A percentile compares a stretch with the other conserved stretches of the same genome.
These are phyloP conservation scores for Eristalinus sepulchralis DNA, from an alignment of 2,888 invertebrate genomes.

Conservation along the genomic window DNA sequence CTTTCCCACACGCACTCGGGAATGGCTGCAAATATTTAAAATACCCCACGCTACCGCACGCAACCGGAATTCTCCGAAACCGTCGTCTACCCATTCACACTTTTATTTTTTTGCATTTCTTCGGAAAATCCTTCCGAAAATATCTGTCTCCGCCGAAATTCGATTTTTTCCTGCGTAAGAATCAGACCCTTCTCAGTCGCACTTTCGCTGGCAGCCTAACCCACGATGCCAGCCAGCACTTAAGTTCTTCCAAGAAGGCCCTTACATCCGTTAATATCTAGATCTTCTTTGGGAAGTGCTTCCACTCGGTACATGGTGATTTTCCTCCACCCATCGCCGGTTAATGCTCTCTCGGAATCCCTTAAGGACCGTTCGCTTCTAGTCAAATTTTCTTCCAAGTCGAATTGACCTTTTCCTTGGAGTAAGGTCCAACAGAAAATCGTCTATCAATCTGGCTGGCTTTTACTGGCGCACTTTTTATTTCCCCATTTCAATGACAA, in stretches of 20 bases:
- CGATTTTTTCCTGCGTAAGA: neutral
- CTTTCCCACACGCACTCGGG: neutral
- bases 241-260: neutral
- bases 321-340: neutral
- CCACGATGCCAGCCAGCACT: neutral
- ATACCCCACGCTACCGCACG: neutral
- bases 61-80: neutral
- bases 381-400: neutral
- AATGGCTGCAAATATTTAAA: neutral
- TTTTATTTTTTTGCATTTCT: neutral
- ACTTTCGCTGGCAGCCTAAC: neutral
- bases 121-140: neutral
- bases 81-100: neutral
- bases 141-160: neutral
- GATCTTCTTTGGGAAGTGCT: neutral
- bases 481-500: conserved; percentile 11
- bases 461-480: neutral
- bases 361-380: neutral
- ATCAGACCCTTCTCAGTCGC: neutral
- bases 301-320: neutral
- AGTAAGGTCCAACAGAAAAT: neutral
- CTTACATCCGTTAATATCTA: neutral
- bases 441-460: neutral
- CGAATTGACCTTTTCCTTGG: neutral
- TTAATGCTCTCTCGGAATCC: neutral